Evolutionary conservation across 2,113 vertebrate species (phyloP), one percentile per base, ranked within the genome.

Genomic region (Ictalurus punctatus): DNA sequence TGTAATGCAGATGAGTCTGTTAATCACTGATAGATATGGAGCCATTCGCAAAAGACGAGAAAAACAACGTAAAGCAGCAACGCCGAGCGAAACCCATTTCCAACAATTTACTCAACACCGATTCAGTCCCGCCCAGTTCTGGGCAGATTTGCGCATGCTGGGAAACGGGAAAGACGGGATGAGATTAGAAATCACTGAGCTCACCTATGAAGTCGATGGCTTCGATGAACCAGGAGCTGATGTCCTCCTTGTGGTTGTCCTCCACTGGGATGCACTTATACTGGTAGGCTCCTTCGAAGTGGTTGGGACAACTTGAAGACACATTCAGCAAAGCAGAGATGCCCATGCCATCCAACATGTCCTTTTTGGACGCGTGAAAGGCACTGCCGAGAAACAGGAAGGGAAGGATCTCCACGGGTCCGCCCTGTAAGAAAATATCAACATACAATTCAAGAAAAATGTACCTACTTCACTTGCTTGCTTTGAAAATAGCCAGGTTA

Each of bases 201-300:
- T 96, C 94, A 99, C 98, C 98, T 95, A 99, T 99, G 93, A 98
- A 99, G 91, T 99, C 97, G 8, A 99, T 99, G 0, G 98, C 98
- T 94, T 99, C 98, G 2, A 96, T 96, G 95, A 99, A 99, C 98
- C 98, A 99, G 93, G 97, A 98, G 93, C 98, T 99, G 95, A 99
- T 99, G 92, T 99, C 98, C 0, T 97, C 98, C 92, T 99, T 99
- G 92, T 99, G 98, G 96, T 97, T 99, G 95, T 99, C 98, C 92
- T 99, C 97, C 91, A 99, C 98, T 0, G 98, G 98, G 90, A 99
- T 99, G 58, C 97, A 98, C 88, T 99, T 99, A 92, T 99, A 99
- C 91, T 96, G 97, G 94, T 99, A 99, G 78, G 96, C 93, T 44
- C 96, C 98, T 92, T 99, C 98, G 0, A 99, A 99, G 93, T 99